Percentiles rank a stretch among this genome's conserved stretches.
phyloP scores from a whole-genome alignment of 2,797 vertebrate species.

The Sciurus carolinensis region DNA sequence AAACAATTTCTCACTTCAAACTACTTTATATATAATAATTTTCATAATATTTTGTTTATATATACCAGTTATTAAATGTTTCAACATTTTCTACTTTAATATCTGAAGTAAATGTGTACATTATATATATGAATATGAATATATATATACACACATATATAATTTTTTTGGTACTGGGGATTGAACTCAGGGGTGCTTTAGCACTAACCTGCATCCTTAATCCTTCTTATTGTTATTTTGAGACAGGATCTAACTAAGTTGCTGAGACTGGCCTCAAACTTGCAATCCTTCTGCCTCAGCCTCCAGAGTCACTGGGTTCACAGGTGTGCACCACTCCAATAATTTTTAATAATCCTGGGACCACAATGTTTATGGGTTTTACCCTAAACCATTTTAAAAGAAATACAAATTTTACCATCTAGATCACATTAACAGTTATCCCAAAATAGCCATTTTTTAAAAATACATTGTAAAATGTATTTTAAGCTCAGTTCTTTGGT shows the following conservation, averaged over 20 bases:
- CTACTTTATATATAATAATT: constrained; percentile 27
- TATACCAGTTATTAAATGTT: background rate
- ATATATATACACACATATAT: no score
- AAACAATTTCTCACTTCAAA: background rate
- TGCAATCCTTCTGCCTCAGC: no score
- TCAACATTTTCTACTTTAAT: background rate
- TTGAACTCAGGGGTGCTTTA: no score
- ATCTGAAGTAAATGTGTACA: no score
- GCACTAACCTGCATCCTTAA: no score
- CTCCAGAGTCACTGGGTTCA: no score
- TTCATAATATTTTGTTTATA: background rate
- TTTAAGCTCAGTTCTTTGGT: background rate
- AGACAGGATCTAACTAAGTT: no score
- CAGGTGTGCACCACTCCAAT: no score
- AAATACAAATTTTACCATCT: background rate
- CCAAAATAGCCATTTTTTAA: background rate
- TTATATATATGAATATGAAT: no score
- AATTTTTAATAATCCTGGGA: background rate
- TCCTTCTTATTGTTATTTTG: no score
- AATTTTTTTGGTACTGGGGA: no score
- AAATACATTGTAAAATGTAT: background rate
- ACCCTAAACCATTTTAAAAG: background rate
- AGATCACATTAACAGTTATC: background rate
- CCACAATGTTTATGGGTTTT: background rate
- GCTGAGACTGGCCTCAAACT: no score